Conservation (phyloP, 1,140 invertebrate genomes). For the Polypedilum pembai region DNA sequence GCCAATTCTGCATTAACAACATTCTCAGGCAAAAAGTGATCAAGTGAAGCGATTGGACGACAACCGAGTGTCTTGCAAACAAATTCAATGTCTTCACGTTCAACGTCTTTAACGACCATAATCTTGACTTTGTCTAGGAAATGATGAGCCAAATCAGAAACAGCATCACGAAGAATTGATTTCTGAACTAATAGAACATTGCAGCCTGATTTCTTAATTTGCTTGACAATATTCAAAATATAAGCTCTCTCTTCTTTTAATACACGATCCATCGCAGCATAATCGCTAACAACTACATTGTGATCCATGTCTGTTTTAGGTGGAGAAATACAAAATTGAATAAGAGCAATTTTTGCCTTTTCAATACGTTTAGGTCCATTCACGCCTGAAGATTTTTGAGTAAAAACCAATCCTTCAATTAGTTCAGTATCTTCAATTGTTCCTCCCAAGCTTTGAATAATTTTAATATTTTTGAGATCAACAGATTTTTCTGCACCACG, state of each 20-base stretch:
- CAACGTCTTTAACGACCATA: constrained; percentile 96
- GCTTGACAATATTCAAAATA: constrained; percentile 97
- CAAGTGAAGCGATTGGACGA: constrained; percentile 93
- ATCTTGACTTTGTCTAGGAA: constrained; percentile 99
- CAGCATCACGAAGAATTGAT: constrained; percentile 94
- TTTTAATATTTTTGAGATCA: constrained; percentile 83
- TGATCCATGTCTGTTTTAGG: constrained; percentile 99
- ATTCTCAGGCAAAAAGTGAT: constrained; percentile 92
- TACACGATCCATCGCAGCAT: constrained; percentile 97
- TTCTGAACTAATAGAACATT: constrained; percentile 98
- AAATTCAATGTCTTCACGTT: constrained; percentile 96
- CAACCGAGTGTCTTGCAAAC: constrained; percentile 93
- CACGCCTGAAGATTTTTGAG: constrained; percentile 78
- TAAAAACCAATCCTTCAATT: constrained; percentile 90
- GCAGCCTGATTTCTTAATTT: constrained; percentile 97
- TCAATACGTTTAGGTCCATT: constrained; percentile 90
- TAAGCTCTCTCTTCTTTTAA: constrained; percentile 97
- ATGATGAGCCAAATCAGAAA: constrained; percentile 94
- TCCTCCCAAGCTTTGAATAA: constrained; percentile 92
- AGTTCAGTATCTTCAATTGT: constrained; percentile 97
- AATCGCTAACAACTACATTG: constrained; percentile 95
- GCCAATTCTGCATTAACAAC: constrained; percentile 87
- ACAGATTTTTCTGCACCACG: constrained; percentile 51
- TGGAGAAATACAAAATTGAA: constrained; percentile 99
- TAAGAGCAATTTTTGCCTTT: constrained; percentile 97